Conservation (phyloP, 1,140 invertebrate species). For the Stegodyphus mimosarum region DNA sequence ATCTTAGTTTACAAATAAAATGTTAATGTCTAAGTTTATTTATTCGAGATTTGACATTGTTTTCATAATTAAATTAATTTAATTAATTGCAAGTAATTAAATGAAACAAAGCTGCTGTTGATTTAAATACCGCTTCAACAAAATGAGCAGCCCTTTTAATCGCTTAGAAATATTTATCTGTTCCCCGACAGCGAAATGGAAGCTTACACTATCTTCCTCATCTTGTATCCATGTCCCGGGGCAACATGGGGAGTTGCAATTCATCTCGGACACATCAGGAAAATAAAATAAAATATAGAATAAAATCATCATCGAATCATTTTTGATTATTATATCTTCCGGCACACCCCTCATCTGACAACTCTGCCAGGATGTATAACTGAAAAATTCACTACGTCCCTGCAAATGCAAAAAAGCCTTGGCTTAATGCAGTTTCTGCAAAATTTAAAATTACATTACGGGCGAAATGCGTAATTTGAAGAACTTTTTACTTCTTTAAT, state of each 20-base stretch:
- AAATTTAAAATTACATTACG: conserved; percentile 39
- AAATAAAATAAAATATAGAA: conserved; percentile 29
- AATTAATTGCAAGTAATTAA: too few relatives aligned
- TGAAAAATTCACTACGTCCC: neutral
- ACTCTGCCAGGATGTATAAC: too few relatives aligned
- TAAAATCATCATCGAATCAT: conserved; percentile 33
- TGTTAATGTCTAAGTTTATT: too few relatives aligned
- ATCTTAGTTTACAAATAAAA: too few relatives aligned
- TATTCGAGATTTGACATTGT: too few relatives aligned
- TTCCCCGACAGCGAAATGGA: neutral
- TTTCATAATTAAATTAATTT: too few relatives aligned
- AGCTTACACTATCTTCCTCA: neutral
- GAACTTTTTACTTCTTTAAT: too few relatives aligned
- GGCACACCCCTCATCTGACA: neutral
- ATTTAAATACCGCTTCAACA: too few relatives aligned
- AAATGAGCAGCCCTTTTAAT: too few relatives aligned
- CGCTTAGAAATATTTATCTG: too few relatives aligned
- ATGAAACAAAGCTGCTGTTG: too few relatives aligned
- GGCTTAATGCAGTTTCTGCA: conserved; percentile 32
- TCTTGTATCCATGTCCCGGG: conserved; percentile 5
- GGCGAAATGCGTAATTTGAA: neutral
- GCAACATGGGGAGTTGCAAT: neutral
- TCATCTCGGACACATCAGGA: neutral
- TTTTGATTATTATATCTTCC: conserved; percentile 18
- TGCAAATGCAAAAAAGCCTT: conserved; percentile 8